phyloP scores from a whole-genome alignment of 2,797 vertebrate species.

The Phrynocephalus guinanensis region DNA sequence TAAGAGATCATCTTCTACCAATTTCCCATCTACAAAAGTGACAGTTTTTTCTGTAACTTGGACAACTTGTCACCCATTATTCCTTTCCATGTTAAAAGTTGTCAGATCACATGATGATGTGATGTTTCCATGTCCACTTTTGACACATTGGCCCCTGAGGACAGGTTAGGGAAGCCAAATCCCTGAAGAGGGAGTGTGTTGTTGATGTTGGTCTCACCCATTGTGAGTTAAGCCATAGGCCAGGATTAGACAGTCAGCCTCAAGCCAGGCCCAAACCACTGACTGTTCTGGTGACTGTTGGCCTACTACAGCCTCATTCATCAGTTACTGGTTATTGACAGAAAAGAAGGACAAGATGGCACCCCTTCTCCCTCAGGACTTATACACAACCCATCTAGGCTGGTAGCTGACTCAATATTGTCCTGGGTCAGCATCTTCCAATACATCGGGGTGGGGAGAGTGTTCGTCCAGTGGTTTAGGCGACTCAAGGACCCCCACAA shows the following conservation, averaged over 20 bases:
- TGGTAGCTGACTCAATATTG: too few species aligned
- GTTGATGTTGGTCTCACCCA: background rate
- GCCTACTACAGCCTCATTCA: too few species aligned
- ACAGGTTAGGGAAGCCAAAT: background rate
- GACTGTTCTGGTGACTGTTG: background rate
- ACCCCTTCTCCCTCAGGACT: too few species aligned
- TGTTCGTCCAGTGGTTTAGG: too few species aligned
- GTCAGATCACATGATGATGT: background rate
- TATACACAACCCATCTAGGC: too few species aligned
- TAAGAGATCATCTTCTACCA: background rate
- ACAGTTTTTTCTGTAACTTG: background rate
- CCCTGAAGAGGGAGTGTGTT: background rate
- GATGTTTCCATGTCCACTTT: background rate
- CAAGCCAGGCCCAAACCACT: background rate
- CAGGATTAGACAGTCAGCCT: background rate
- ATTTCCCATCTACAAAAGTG: background rate
- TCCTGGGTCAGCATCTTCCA: too few species aligned
- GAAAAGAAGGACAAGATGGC: too few species aligned
- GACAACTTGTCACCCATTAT: background rate
- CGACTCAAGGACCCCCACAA: too few species aligned
- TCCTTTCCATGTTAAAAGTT: background rate
- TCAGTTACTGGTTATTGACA: too few species aligned
- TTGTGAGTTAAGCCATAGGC: conserved; percentile 5
- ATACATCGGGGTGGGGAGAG: too few species aligned
- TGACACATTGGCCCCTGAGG: background rate